Evolutionary conservation across 2,888 invertebrate species (phyloP), one percentile per base, ranked within the genome.

Genomic region (Xylota sylvarum): DNA sequence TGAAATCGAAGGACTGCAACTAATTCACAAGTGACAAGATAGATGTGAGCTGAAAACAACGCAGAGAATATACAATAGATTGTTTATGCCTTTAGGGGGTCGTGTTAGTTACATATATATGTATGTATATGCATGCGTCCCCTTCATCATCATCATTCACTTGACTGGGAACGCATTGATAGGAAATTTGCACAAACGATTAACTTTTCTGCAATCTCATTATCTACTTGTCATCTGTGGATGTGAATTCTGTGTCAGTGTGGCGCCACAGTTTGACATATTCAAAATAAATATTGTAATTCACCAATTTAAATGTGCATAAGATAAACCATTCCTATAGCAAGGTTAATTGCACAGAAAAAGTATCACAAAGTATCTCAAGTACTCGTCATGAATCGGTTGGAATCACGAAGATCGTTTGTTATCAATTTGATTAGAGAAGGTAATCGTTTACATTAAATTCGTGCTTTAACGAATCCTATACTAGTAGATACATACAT

Each of bases 131-230:
- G 19, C 14, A 64, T 74, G 17, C 0, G 43, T 4, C 4, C 5
- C 4, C 4, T 9, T 7, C 52, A 65, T 37, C 58, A 48, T 64
- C 43, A 73, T 73, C 86, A 73, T 77, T 62, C 81, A 86, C 86
- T 86, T 86, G 82, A 86, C 77, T 82, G 82, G 35, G 40, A 73
- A 69, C 58, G 69, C 86, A 86, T 77, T 82, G 86, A 86, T 86
- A 73, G 86, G 86, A 82, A 86, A 86, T 82, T 86, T 86, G 86
- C 78, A 82, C 77, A 69, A 86, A 62, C 82, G 82, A 86, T 86
- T 86, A 82, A 86, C 82, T 86, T 67, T 81, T 40, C 65, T 85
- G 72, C 85, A 86, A 81, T 77, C 81, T 81, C 77, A 86, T 86
- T 86, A 86, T 86, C 76, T 82, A 62, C 56, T 35, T 78, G 86